Evolutionary conservation across 2,797 vertebrate genomes (phyloP), one percentile per base, ranked within the genome.

Genomic region (Sphenopsis melanotis): DNA sequence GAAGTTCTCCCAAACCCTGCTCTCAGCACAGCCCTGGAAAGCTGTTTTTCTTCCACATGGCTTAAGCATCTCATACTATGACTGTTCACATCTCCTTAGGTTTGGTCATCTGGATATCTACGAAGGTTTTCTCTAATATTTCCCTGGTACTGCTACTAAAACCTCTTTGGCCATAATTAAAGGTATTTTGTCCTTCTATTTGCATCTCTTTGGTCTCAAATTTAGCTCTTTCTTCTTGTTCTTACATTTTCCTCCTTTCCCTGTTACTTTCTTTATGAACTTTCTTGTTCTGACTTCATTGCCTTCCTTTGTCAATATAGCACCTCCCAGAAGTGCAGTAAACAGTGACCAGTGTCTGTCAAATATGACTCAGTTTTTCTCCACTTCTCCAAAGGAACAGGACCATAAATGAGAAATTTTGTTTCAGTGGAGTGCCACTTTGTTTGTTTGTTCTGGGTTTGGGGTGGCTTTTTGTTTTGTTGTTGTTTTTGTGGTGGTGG

Each of bases 271-370:
- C 42, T 39, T 41, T 19, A 41, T n/a, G 23, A 57, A 29, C 36
- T 49, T 68, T 57, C 30, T 34, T 49, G 44, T 34, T 57, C 53
- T 49, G 42, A 15, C 36, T 34, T 68, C 30, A n/a, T 34, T 0
- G 0, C 7, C 34, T 39, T 29, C 0, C 0, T 56, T 49, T 57
- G 42, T 68, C 52, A 15, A 34, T 34, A 10, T 5, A n/a, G 42
- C 19, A 68, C 24, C 19, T 80, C 15, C 52, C 42, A 57, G 24
- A 32, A 41, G 63, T 34, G 34, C 53, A 49, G 53, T 34, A 34
- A 23, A 57, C 53, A 41, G 30, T 34, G 77, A 23, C 36, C 53
- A 80, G 36, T 23, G 11, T 80, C 30, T 57, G 30, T 29, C 36
- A 57, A 49, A 68, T 44, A 57, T 19, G 5, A 57, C 23, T 34